These are phyloP conservation scores for Lacerta bilineata DNA, from an alignment of 2,797 vertebrate species.

Conservation along the genomic window DNA sequence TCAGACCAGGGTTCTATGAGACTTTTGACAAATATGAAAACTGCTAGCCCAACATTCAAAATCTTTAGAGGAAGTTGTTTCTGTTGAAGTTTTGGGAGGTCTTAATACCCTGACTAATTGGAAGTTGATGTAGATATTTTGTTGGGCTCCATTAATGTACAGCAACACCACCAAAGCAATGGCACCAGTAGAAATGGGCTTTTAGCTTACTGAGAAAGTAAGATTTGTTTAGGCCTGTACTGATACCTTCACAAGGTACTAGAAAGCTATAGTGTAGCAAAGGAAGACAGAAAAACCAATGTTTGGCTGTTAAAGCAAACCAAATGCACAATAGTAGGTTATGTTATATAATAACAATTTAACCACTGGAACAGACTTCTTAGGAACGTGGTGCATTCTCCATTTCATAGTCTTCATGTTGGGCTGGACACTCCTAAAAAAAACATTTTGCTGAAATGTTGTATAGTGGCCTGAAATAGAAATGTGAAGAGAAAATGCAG, in stretches of 20 bases:
- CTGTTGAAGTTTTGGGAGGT: constrained; percentile 63
- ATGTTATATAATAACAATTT: constrained; percentile 20
- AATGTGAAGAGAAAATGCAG: constrained; percentile 2
- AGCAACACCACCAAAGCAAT: constrained; percentile 40
- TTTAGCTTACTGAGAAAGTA: constrained; percentile 43
- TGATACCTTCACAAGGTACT: constrained; percentile 10
- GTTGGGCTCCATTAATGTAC: constrained; percentile 60
- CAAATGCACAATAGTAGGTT: constrained; percentile 7
- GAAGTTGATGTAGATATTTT: constrained; percentile 64
- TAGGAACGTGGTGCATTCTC: constrained; percentile 12
- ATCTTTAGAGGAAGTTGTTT: constrained; percentile 51
- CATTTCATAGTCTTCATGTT: not conserved
- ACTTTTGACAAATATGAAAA: constrained; percentile 77
- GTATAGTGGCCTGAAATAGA: not conserved
- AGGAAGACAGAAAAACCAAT: constrained; percentile 16
- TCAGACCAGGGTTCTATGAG: constrained; percentile 77
- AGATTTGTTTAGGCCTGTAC: constrained; percentile 7
- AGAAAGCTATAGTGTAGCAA: constrained; percentile 29
- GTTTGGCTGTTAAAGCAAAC: not conserved
- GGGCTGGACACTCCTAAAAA: constrained; percentile 9
- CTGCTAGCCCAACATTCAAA: constrained; percentile 53
- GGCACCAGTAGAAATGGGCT: constrained; percentile 30
- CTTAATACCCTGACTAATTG: constrained; percentile 66
- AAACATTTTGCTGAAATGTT: not conserved
- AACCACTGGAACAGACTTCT: not conserved